Evolutionary conservation across 2,113 vertebrate genomes (phyloP), one percentile per base, ranked within the genome.

Genomic region (Nyctereutes procyonoides): DNA sequence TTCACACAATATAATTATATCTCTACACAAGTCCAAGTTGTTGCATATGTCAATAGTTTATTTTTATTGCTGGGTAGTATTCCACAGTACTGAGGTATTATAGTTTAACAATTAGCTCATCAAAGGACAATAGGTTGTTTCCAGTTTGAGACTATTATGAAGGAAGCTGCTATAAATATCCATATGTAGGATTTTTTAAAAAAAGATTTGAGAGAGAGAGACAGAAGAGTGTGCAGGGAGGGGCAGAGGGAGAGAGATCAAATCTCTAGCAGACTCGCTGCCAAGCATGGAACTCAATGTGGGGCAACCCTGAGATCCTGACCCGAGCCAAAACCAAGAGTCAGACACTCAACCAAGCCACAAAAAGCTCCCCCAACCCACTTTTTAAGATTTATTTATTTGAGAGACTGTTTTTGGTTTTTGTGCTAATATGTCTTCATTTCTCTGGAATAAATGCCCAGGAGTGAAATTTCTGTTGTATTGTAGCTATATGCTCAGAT

Each of bases 121-220:
- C 82, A 58, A 93, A 93, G 60, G 28, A 53, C 32, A 74, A 15
- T 88, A 73, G 8, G 56, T 69, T 85, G 30, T 94, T 88, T 76
- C 32, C 43, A 63, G 32, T 85, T 93, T 85, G 56, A 43, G 53
- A 19, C 51, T 86, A 86, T 69, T 85, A 67, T 69, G 19, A 94
- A 89, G 69, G 85, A 95, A 77, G 16, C 16, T 94, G 12, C n/a
- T 89, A 56, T 76, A 96, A 93, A 85, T 65, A 94, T 71, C 84
- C 30, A 65, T 16, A 62, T 79, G 43, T 53, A 81, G 8, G 17
- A n/a, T 93, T 90, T 48, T 63, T 62, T 62, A 12, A 28, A 6
- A 32, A 65, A 58, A 20, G 56, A 20, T 58, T 67, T 67, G 65
- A 67, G 65, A 67, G 65, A n/a, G 30, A 67, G 2, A 32, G 63